Conservation (phyloP, 2,888 invertebrate genomes). For the Lingula anatina region DNA sequence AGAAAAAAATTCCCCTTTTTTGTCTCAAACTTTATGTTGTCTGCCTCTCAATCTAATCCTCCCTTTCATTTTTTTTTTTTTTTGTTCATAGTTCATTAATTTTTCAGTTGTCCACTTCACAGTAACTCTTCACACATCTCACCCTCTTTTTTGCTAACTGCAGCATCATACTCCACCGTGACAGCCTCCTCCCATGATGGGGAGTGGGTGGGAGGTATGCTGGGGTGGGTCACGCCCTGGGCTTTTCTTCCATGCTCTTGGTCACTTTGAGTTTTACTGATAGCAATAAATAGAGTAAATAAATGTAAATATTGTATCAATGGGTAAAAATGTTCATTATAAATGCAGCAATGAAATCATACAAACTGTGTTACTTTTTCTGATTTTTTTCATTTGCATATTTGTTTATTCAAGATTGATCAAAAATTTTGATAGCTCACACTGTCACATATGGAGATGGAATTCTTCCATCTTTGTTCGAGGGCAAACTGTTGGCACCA, state of each 20-base stretch:
- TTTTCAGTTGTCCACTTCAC: not conserved
- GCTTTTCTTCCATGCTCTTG: constrained; percentile 18
- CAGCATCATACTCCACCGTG: constrained; percentile 23
- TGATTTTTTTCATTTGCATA: no score
- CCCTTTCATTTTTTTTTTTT: not conserved
- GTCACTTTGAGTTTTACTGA: constrained; percentile 28
- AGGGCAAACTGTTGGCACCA: constrained; percentile 36
- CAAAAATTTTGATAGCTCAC: constrained; percentile 20
- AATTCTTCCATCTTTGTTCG: constrained; percentile 20
- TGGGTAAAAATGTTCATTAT: no score
- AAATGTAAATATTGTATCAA: no score
- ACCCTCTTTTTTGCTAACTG: constrained; percentile 28
- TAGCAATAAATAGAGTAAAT: constrained; percentile 5
- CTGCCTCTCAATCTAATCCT: no score
- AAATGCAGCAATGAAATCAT: not conserved
- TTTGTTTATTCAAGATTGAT: not conserved
- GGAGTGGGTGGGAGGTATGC: constrained; percentile 27
- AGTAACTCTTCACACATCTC: constrained; percentile 1
- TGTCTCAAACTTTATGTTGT: no score
- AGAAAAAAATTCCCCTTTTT: no score
- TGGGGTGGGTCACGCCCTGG: constrained; percentile 22
- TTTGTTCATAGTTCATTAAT: not conserved
- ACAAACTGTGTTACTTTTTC: no score
- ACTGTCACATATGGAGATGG: constrained; percentile 34
- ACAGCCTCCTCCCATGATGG: constrained; percentile 44